Conservation (phyloP, 2,797 vertebrate genomes). For the Poecilia velifera region DNA sequence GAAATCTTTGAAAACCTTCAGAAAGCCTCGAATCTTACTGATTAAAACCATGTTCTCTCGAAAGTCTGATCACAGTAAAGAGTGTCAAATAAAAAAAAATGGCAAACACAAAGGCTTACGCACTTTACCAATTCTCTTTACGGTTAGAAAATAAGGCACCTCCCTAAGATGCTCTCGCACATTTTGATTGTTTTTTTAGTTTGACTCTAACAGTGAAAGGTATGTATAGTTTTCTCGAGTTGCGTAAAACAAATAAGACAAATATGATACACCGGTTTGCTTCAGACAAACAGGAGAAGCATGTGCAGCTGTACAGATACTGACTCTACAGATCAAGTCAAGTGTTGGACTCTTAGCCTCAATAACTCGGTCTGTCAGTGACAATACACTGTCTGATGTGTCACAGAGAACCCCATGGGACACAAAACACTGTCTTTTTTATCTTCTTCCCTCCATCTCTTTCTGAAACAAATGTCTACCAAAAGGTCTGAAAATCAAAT, state of each 20-base stretch:
- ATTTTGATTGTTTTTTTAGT: background rate
- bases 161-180: background rate
- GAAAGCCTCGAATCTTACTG: background rate
- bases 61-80: background rate
- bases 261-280: background rate
- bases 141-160: background rate
- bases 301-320: slow-evolving; percentile 41
- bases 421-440: slow-evolving; percentile 19
- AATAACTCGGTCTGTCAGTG: slow-evolving; percentile 68
- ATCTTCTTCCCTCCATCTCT: background rate
- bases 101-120: background rate
- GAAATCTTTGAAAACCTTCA: background rate
- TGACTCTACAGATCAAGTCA: slow-evolving; percentile 52
- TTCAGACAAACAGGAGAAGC: slow-evolving; percentile 24
- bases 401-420: slow-evolving; percentile 52
- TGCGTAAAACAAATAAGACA: background rate
- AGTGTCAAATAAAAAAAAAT: background rate
- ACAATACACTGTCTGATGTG: slow-evolving; percentile 61
- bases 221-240: background rate
- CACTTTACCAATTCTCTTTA: background rate
- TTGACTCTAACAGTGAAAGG: background rate
- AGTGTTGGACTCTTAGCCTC: slow-evolving; percentile 65
- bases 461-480: slow-evolving; percentile 2
- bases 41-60: background rate
- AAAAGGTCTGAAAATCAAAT: slow-evolving; percentile 17